Percentiles rank a stretch among this genome's conserved stretches.
phyloP scores from a whole-genome alignment of 2,113 vertebrate genomes.

The Orthonyx spaldingii region DNA sequence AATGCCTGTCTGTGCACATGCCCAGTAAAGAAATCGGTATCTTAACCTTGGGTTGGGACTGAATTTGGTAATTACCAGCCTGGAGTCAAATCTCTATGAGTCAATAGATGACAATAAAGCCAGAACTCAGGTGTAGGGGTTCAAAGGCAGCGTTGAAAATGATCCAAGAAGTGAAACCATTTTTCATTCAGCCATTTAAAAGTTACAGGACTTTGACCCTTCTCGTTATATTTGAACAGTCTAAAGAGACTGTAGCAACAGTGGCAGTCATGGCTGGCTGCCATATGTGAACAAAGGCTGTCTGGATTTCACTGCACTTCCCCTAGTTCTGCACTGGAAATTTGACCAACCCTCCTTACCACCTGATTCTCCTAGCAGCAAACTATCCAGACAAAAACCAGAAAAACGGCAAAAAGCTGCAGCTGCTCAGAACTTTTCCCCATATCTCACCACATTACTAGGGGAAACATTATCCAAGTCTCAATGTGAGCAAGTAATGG shows the following conservation, averaged over 20 bases:
- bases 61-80: neutral
- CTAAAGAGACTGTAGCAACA: neutral
- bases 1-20: neutral
- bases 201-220: conserved; percentile 53
- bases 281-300: neutral
- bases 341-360: neutral
- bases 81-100: neutral
- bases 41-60: neutral
- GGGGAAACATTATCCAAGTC: neutral
- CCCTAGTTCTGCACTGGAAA: neutral
- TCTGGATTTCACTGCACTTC: neutral
- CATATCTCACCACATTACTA: neutral
- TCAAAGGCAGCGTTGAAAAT: conserved; percentile 24
- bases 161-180: conserved; percentile 46
- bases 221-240: neutral
- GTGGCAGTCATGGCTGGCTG: neutral
- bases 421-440: neutral
- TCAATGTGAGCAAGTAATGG: neutral
- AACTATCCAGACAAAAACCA: neutral
- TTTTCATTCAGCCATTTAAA: conserved; percentile 8
- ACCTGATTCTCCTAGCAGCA: conserved; percentile 11
- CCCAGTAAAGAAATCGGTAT: neutral
- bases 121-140: neutral
- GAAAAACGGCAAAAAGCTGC: neutral
- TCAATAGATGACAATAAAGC: neutral